phyloP scores from a whole-genome alignment of 2,113 vertebrate genomes.

The Copsychus sechellarum region DNA sequence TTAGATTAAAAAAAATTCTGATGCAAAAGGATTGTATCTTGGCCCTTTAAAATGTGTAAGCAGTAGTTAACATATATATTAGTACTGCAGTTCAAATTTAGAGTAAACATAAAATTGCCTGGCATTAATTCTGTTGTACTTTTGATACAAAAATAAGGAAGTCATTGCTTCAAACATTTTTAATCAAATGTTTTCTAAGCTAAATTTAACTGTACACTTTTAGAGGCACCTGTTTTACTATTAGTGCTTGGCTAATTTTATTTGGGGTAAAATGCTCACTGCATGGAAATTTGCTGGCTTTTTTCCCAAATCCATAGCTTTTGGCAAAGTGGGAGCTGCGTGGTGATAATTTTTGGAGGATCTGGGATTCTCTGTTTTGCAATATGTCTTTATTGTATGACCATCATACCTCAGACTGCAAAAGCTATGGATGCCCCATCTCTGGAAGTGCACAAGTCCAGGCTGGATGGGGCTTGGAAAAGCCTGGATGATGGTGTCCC shows the following conservation, averaged over 20 bases:
- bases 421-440: neutral
- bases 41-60: neutral
- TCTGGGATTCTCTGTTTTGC: neutral
- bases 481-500: neutral
- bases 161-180: conserved; percentile 35
- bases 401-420: neutral
- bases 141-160: neutral
- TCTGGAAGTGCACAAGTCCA: neutral
- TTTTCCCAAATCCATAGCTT: neutral
- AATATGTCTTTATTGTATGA: neutral
- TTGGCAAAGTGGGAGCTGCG: conserved; percentile 13
- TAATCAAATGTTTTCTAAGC: neutral
- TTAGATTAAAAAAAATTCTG: neutral
- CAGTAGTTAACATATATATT: neutral
- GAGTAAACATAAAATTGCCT: neutral
- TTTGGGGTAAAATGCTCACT: neutral
- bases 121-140: neutral
- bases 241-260: conserved; percentile 6
- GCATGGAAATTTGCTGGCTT: neutral
- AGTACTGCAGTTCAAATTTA: neutral
- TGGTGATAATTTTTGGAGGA: neutral
- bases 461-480: neutral
- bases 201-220: neutral
- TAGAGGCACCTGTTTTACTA: neutral
- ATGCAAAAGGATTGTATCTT: neutral